Base-by-base conservation (phyloP, 2,113 vertebrate genomes). In the Lepus americanus region DNA sequence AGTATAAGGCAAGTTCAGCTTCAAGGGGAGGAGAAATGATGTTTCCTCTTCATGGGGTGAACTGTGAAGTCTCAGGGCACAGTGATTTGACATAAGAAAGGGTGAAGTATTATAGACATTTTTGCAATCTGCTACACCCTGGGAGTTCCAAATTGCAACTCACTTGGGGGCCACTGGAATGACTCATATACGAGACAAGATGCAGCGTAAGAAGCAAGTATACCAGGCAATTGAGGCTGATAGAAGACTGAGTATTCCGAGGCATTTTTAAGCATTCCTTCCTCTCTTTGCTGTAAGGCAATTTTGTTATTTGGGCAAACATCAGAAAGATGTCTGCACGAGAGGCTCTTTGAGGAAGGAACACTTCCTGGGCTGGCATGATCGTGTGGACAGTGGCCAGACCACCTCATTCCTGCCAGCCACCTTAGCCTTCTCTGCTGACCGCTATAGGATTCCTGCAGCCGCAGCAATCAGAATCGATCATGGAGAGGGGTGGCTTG, bases 301-400 rank as follows among this genome's bases (percentile, higher is more conserved):
- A 92, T 85, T 95, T 79, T 95, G 69, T 90, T 77, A 63, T 92
- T 92, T 85, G 86, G 87, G 85, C 94, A 96, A 96, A 95, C 27
- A 17, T 69, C 44, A 59, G 93, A 66, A 88, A 31, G 67, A 33
- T 22, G 23, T 63, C 69, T 87, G 55, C 31, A 73, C 0, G 16
- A 96, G 78, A 89, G 77, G 12, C 0, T 10, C 51, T 92, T 33
- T 69, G 72, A 78, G 31, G 64, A 63, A 90, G 70, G 39, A 89
- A 25, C 59, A 5, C 55, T 80, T 89, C 80, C 89, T 53, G 69
- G 39, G 33, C 77, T 92, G 94, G 74, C 1, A 16, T 22, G 69
- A 81, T 11, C 29, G 7, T 19, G 3, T 33, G 80, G 81, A 64
- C 6, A 7, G 51, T 39, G 67, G 89, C 96, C 84, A 6, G 19